A percentile compares a stretch with the other conserved stretches of the same genome.
Evolutionary conservation across 2,888 invertebrate species (phyloP).

Genomic region (Linhomoeus sp.): DNA sequence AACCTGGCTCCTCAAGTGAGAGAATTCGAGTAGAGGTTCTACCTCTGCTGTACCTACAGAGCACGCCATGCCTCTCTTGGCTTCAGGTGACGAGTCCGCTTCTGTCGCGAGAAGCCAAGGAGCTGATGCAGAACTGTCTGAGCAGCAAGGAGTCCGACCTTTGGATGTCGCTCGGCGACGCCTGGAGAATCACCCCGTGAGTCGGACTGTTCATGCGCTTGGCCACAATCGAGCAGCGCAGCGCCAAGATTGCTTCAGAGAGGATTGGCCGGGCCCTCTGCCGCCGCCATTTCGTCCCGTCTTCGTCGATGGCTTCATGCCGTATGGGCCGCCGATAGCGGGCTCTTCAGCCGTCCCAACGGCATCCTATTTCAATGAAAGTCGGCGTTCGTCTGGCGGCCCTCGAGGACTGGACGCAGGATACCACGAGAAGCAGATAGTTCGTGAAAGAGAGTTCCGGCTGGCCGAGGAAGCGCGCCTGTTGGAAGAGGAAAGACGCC

Average conservation of each 20-base stretch:
- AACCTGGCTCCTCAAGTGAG: constrained; percentile 22
- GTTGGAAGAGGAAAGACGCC: too few relatives aligned
- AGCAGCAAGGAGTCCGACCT: constrained; percentile 94
- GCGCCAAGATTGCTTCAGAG: constrained; percentile 40
- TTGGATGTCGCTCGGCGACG: constrained; percentile 88
- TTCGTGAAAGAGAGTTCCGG: too few relatives aligned
- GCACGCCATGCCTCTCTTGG: too few relatives aligned
- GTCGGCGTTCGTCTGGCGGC: too few relatives aligned
- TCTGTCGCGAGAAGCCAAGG: constrained; percentile 74
- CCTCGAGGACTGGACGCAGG: too few relatives aligned
- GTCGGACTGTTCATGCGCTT: constrained; percentile 6
- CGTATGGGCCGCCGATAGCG: constrained; percentile 22
- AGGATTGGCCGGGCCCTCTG: constrained; percentile 79
- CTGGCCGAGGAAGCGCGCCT: too few relatives aligned
- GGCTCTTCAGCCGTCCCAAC: too few relatives aligned
- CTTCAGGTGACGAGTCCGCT: constrained; percentile 58
- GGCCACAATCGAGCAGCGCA: too few relatives aligned
- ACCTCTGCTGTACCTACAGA: too few relatives aligned
- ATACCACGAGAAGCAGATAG: too few relatives aligned
- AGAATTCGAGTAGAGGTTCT: too few relatives aligned
- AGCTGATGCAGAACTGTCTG: constrained; percentile 82
- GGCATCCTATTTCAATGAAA: too few relatives aligned
- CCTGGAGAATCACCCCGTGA: constrained; percentile 77
- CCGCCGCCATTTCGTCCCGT: constrained; percentile 71
- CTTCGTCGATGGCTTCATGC: constrained; percentile 59